Evolutionary conservation across 2,888 invertebrate genomes (phyloP), one percentile per base, ranked within the genome.

Genomic region (Epicampocera succincta): DNA sequence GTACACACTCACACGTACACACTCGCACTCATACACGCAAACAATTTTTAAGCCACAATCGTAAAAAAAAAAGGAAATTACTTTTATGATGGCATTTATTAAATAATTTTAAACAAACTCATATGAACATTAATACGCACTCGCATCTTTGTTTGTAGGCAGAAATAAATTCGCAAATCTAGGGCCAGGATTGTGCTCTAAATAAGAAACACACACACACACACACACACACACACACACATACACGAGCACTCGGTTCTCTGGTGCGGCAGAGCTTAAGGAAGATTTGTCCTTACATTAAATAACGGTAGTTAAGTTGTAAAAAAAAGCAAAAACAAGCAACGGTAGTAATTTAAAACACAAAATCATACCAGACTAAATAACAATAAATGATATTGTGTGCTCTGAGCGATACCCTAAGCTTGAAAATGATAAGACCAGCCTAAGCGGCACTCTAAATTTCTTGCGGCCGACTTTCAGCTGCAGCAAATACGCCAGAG

Each of bases 1-100:
- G 9, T 54, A 38, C 17, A n/a, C n/a, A n/a, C 29, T 17, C 8
- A 25, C 9, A 1, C 19, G 38, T 12, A 50, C 15, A 5, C 33
- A 33, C 33, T 8, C 19, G 38, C 17, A 50, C 15, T 2, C 33
- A 33, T 9, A 33, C 9, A 33, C 8, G 9, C 3, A 6, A 33
- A 33, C 9, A 9, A 50, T 44, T 65, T 58, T 38, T 13, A 78
- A 50, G 52, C 50, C 65, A 44, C 40, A 69, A 63, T 29, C 74
- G 71, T 73, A 71, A 80, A 65, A 80, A 65, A 69, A 61, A 69
- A 69, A 74, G 74, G 46, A 80, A 75, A 75, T 80, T 75, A 52
- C 52, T 80, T 80, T 80, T 52, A 56, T 71, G 58, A 75, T 65
- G 69, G 9, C 9, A 65, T 58, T 63, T 73, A 68, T 68, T 75